phyloP scores from a whole-genome alignment of 2,113 vertebrate genomes.

The Psephotus haematonotus region DNA sequence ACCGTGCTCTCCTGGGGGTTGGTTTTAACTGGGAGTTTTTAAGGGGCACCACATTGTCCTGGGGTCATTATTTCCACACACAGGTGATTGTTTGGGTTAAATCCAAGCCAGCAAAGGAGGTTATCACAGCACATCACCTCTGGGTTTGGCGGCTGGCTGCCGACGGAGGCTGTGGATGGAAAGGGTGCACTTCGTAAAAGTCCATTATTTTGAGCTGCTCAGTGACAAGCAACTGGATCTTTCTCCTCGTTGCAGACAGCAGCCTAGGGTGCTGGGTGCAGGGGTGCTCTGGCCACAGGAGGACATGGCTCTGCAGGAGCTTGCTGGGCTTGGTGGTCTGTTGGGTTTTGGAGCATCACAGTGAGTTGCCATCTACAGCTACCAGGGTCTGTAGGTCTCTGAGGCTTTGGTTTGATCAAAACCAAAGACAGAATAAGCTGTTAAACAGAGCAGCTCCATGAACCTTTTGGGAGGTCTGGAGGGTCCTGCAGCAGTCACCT shows the following conservation, averaged over 20 bases:
- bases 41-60: not conserved
- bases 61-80: not conserved
- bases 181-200: not conserved
- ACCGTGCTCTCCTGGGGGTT: accelerated
- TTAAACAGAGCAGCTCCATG: not conserved
- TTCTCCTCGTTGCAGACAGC: accelerated
- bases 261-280: not conserved
- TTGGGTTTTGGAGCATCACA: not conserved
- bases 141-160: accelerated
- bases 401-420: not conserved
- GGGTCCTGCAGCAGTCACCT: not conserved
- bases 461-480: not conserved
- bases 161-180: accelerated
- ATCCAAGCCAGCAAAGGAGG: accelerated
- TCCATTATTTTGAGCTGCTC: not conserved
- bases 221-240: not conserved
- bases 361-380: not conserved
- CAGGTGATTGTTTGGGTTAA: not conserved
- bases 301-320: not conserved
- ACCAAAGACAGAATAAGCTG: not conserved
- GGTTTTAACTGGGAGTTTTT: not conserved
- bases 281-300: not conserved
- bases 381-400: not conserved
- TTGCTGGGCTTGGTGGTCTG: accelerated
- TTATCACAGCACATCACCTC: not conserved